Conservation (phyloP, 2,888 invertebrate species). For the Gryllus longicercus region DNA sequence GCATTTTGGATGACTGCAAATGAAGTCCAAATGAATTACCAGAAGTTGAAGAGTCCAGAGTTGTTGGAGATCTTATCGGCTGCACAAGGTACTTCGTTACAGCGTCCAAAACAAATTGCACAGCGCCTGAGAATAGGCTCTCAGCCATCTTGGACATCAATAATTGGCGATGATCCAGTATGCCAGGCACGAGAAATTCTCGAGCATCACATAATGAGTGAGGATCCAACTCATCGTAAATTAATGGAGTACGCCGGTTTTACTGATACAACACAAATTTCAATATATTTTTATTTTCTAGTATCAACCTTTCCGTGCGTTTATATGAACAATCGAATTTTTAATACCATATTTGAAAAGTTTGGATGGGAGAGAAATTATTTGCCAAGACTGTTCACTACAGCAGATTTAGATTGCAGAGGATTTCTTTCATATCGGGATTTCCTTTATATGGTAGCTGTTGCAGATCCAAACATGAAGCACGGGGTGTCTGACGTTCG, state of each 20-base stretch:
- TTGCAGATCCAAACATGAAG: slow-evolving; percentile 61
- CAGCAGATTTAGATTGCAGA: slow-evolving; percentile 55
- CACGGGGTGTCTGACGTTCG: slow-evolving; percentile 68
- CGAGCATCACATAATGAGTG: background rate
- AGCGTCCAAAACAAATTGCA: background rate
- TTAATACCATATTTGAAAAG: background rate
- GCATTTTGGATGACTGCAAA: background rate
- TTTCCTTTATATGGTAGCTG: slow-evolving; percentile 59
- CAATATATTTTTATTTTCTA: background rate
- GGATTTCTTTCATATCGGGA: slow-evolving; percentile 57
- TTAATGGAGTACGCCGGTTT: slow-evolving; percentile 3
- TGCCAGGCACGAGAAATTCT: background rate
- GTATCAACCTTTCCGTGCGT: background rate
- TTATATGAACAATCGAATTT: background rate
- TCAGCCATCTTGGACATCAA: background rate
- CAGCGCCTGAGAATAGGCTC: background rate
- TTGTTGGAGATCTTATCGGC: background rate
- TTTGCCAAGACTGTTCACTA: slow-evolving; percentile 45
- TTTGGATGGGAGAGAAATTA: background rate
- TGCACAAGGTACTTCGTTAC: background rate
- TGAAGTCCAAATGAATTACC: background rate
- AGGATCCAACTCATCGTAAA: background rate
- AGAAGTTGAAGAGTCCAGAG: slow-evolving; percentile 19
- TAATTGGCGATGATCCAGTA: background rate
- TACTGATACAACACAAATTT: background rate